Base-by-base conservation (phyloP, 2,888 invertebrate genomes). In the Agonopterix heracliana region DNA sequence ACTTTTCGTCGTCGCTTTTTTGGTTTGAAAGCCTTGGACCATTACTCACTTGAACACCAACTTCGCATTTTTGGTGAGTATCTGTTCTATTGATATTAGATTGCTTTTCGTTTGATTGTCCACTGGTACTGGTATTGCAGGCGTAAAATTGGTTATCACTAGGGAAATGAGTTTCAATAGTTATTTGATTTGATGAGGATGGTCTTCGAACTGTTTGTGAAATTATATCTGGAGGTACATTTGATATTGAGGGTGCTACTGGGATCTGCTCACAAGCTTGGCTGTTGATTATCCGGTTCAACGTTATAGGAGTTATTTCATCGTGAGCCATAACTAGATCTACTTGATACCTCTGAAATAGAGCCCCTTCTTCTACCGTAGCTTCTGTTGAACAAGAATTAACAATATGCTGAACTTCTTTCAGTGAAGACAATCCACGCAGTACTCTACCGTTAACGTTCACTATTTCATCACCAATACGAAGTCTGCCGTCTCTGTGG, bases 381-480 rank as follows among this genome's bases (percentile, higher is more conserved):
- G 86, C 74, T 75, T 89, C 85, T n/a, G 81, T 83, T 10, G 89
- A 89, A 68, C 84, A 89, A 34, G 87, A 88, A 59, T 89, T 89
- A 1, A 89, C 89, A 55, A 91, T 85, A 44, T 90, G 83, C 61
- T 91, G 91, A 12, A 91, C 91, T 61, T 93, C 93, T 67, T 91
- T 90, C 50, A 91, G 82, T 5, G 92, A 91, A 42, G 92, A 90
- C 49, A 96, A 88, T 1, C 94, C 95, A 54, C 94, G 90, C 52
- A 97, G 81, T 55, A 95, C 92, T 66, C 91, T 92, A 9, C 96
- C 96, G 76, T 97, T 97, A 34, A 96, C 94, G 79, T 95, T 95
- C 9, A 97, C 93, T 56, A 97, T 94, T 89, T 97, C 96, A 80
- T 97, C 97, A 10, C 96, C 96, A 51, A 95, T 90, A 64, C 92